These are phyloP conservation scores for Liodrosophila aerea DNA, from an alignment of 2,888 invertebrate genomes.

Conservation along the genomic window DNA sequence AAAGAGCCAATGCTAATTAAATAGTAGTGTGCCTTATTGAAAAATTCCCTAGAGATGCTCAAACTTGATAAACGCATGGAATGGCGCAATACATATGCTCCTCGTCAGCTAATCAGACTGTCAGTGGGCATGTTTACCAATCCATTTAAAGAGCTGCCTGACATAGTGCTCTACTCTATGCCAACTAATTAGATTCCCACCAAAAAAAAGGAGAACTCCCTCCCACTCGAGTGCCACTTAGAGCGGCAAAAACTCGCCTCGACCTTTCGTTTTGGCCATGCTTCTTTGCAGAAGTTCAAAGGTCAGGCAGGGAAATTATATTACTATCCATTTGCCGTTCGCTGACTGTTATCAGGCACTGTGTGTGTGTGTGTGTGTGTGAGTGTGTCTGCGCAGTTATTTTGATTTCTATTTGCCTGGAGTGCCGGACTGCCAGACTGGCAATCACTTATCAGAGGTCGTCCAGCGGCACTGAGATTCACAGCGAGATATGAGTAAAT, in stretches of 20 bases:
- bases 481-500: constrained; percentile 45
- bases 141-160: constrained; percentile 50
- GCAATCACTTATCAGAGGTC: constrained; percentile 60
- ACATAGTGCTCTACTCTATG: constrained; percentile 14
- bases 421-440: too few species aligned
- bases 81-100: constrained; percentile 12
- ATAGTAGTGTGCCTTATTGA: constrained; percentile 9
- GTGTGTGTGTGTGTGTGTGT: neutral
- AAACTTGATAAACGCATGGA: constrained; percentile 6
- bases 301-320: constrained; percentile 42
- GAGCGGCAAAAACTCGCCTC: constrained; percentile 13
- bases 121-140: constrained; percentile 55
- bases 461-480: constrained; percentile 35
- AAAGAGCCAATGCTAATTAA: constrained; percentile 10
- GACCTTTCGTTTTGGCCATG: constrained; percentile 32
- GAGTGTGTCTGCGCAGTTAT: constrained; percentile 28
- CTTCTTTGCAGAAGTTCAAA: constrained; percentile 47
- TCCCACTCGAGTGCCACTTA: neutral
- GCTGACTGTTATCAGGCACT: constrained; percentile 35
- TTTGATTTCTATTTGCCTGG: constrained; percentile 65
- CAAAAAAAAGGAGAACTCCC: neutral
- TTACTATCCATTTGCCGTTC: constrained; percentile 32
- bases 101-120: constrained; percentile 41
- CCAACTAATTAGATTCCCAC: constrained; percentile 55
- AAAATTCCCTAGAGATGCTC: constrained; percentile 28